Base-by-base conservation (phyloP, 2,797 vertebrate species). In the Sylvilagus floridanus region DNA sequence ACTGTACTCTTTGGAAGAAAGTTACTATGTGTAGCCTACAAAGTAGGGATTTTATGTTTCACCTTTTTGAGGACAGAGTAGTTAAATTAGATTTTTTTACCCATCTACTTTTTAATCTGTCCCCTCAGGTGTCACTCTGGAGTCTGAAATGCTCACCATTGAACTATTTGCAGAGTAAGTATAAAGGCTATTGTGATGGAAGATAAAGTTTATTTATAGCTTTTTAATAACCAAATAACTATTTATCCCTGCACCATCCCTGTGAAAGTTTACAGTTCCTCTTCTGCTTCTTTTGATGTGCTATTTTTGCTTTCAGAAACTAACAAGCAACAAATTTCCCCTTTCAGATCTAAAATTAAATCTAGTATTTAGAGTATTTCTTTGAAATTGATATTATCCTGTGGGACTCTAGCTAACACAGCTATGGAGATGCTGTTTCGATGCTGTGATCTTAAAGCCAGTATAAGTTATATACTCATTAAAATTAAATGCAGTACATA, bases 271-370 rank as follows among this genome's bases (percentile, higher is more conserved):
- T 97, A 95, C 96, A 96, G 97, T 97, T 97, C 97, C 97, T 97
- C 97, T 97, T 97, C 96, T 96, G 69, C 95, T 97, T 79, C 96
- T 97, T 97, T 96, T 97, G 95, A 97, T 96, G 96, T 88, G 95
- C 89, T 78, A 42, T 91, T 98, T 95, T 88, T 97, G 57, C 91
- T 83, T 95, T 96, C 91, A 96, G 95, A 97, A 97, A 97, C 95
- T 97, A 95, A 96, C 95, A 96, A 97, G 96, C 94, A 97, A 96
- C 94, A 97, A 97, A 96, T 97, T 97, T 97, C 97, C 97, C 94
- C 96, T 97, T 96, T 97, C 95, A 90, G 77, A 92, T 91, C 96
- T 96, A 97, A 97, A 97, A 96, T 96, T 96, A 97, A 84, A 93
- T 68, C 54, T 72, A 68, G 24, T 94, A 35, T 88, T 81, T 63